Percentiles rank a stretch among this genome's conserved stretches.
Conservation (phyloP, 2,888 invertebrate genomes). For the Tineola bisselliella region DNA sequence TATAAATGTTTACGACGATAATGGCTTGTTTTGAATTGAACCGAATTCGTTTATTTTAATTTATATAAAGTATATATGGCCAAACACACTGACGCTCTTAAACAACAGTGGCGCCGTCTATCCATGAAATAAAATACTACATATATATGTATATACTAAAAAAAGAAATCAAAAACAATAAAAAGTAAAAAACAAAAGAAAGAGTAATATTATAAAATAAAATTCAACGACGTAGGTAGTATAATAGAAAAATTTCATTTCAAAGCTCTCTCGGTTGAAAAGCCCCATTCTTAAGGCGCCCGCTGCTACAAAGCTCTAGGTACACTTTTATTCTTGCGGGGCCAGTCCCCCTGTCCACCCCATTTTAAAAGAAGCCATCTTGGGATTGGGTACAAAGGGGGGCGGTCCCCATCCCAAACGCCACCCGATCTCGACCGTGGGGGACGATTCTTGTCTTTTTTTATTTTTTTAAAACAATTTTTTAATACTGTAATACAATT, state of each 20-base stretch:
- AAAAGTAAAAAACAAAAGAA: no score
- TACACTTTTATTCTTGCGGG: slow-evolving; percentile 63
- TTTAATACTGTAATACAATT: no score
- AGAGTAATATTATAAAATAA: background rate
- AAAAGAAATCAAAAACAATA: no score
- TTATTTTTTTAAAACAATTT: no score
- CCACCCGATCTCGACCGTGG: slow-evolving; percentile 14
- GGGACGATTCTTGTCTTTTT: background rate
- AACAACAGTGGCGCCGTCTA: no score
- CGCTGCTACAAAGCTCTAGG: slow-evolving; percentile 43
- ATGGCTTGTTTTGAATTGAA: no score
- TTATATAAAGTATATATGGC: no score
- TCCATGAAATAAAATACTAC: no score
- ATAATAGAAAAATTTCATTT: background rate
- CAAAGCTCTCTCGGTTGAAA: background rate
- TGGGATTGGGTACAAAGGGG: slow-evolving; percentile 47
- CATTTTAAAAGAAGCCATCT: slow-evolving; percentile 67
- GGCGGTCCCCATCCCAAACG: slow-evolving; percentile 21
- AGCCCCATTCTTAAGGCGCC: slow-evolving; percentile 21
- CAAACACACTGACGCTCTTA: no score
- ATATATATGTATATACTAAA: no score
- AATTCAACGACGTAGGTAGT: background rate
- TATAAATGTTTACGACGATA: no score
- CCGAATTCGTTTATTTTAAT: no score
- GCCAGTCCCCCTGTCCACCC: slow-evolving; percentile 52